A percentile compares a stretch with the other conserved stretches of the same genome.
These are phyloP conservation scores for Nyleta sp. DNA, from an alignment of 2,888 invertebrate genomes.

Conservation along the genomic window DNA sequence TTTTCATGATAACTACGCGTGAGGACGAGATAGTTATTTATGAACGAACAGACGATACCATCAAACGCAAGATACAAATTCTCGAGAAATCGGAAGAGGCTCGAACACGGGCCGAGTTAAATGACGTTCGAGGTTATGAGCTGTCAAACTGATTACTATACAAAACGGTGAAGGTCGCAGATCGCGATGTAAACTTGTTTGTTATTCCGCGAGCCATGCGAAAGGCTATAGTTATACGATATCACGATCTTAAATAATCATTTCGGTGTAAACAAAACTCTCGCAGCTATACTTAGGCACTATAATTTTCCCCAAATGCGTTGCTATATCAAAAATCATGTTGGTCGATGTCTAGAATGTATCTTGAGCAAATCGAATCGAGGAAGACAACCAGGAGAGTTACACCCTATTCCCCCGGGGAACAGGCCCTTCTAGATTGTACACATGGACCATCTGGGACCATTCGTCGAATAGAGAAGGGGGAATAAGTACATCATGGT, in stretches of 20 bases:
- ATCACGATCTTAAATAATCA: conserved; percentile 26
- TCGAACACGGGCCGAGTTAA: too few relatives aligned
- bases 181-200: neutral
- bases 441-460: conserved; percentile 18
- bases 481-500: conserved; percentile 1
- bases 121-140: too few relatives aligned
- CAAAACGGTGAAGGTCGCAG: neutral
- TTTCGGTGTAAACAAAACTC: conserved; percentile 27
- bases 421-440: conserved; percentile 19
- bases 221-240: conserved; percentile 13
- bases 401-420: conserved; percentile 29
- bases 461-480: neutral
- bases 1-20: too few relatives aligned
- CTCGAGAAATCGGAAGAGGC: too few relatives aligned
- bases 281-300: neutral
- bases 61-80: too few relatives aligned
- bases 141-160: too few relatives aligned
- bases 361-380: neutral
- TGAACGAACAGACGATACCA: too few relatives aligned
- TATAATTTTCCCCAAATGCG: conserved; percentile 25
- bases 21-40: too few relatives aligned
- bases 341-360: conserved; percentile 18
- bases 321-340: conserved; percentile 30
- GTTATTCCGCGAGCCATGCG: conserved; percentile 16
- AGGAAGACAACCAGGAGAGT: conserved; percentile 9